Conservation (phyloP, 2,888 invertebrate species). For the Hirudinaria manillensis region DNA sequence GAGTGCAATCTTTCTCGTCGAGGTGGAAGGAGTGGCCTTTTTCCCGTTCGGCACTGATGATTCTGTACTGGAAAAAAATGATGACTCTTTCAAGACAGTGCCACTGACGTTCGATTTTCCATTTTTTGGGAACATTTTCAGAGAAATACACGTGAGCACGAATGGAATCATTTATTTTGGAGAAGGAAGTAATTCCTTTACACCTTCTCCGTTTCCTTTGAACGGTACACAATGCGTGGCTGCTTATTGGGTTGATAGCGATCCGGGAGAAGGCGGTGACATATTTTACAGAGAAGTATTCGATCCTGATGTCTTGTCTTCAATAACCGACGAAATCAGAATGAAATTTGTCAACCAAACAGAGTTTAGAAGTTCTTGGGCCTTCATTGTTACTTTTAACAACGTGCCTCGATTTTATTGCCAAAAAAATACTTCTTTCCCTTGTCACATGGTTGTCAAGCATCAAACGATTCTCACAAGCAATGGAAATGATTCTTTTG, state of each 20-base stretch:
- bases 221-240: conserved; percentile 12
- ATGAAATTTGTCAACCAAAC: conserved; percentile 11
- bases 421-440: background rate
- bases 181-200: conserved; percentile 19
- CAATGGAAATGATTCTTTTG: conserved; percentile 29
- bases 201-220: conserved; percentile 21
- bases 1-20: background rate
- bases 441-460: conserved; percentile 21
- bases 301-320: background rate
- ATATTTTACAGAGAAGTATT: conserved; percentile 28
- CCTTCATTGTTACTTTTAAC: conserved; percentile 28
- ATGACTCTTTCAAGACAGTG: conserved; percentile 13
- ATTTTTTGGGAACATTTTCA: conserved; percentile 22
- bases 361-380: conserved; percentile 23
- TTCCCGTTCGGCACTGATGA: conserved; percentile 23
- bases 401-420: conserved; percentile 22
- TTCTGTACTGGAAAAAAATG: conserved; percentile 8
- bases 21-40: background rate
- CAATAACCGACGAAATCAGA: conserved; percentile 10
- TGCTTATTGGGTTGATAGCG: conserved; percentile 30
- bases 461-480: conserved; percentile 30
- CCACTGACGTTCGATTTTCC: conserved; percentile 11
- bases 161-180: conserved; percentile 32
- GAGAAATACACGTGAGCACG: conserved; percentile 27
- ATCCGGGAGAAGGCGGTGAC: conserved; percentile 28